Percentiles rank a stretch among this genome's conserved stretches.
Evolutionary conservation across 2,113 vertebrate species (phyloP).

Genomic region (Furnarius figulus): DNA sequence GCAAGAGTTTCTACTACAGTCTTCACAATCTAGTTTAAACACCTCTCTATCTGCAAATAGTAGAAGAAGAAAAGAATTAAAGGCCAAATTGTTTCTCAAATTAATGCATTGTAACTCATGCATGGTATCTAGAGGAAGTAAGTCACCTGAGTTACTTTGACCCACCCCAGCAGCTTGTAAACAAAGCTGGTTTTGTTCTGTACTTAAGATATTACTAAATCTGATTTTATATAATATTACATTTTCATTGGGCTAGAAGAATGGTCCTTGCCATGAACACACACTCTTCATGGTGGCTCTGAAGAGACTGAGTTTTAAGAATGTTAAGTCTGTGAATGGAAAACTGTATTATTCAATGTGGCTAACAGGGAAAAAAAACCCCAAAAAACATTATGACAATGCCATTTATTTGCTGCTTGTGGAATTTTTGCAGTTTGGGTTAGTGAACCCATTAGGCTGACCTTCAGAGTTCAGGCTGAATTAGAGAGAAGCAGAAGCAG

Average conservation of each 20-base stretch:
- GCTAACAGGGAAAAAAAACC: not conserved
- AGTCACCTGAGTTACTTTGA: not conserved
- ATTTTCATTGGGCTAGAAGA: not conserved
- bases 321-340: not conserved
- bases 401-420: not conserved
- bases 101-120: not conserved
- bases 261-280: not conserved
- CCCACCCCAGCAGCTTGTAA: not conserved
- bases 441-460: not conserved
- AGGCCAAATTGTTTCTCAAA: not conserved
- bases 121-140: not conserved
- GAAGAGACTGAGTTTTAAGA: not conserved
- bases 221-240: not conserved
- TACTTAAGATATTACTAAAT: not conserved
- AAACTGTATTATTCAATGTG: not conserved
- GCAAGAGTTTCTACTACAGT: constrained; percentile 27
- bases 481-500: not conserved
- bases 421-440: not conserved
- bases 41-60: constrained; percentile 7
- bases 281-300: not conserved
- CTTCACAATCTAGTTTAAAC: constrained; percentile 33
- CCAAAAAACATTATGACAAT: not conserved
- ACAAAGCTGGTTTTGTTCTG: not conserved
- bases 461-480: not conserved
- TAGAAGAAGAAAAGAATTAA: not conserved